These are phyloP conservation scores for Mimachlamys varia DNA, from an alignment of 2,888 invertebrate species.

Conservation along the genomic window DNA sequence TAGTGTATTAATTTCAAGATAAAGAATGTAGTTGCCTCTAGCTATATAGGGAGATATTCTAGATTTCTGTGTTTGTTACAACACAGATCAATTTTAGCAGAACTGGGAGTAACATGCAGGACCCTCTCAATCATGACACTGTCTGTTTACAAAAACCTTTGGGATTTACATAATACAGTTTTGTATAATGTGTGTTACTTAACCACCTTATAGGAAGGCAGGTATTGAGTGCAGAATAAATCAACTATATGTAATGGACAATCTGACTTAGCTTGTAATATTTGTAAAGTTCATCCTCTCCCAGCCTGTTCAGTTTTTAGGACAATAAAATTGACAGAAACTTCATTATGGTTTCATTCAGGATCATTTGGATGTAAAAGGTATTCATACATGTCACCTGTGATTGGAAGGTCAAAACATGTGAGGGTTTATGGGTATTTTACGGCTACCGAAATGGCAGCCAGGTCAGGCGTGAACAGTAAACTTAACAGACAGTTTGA, in stretches of 20 bases:
- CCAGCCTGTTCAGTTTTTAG: neutral
- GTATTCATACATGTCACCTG: neutral
- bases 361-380: neutral
- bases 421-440: neutral
- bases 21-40: too few relatives aligned
- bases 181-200: neutral
- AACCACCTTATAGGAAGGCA: neutral
- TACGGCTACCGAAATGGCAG: neutral
- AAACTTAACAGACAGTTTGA: neutral
- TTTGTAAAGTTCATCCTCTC: neutral
- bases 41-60: too few relatives aligned
- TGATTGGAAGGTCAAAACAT: slow-evolving; percentile 22
- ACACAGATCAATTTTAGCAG: neutral
- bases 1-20: too few relatives aligned
- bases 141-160: neutral
- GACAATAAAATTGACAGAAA: neutral
- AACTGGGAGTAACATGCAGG: neutral
- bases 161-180: neutral
- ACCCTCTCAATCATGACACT: neutral
- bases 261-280: neutral
- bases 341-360: neutral
- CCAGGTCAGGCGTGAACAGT: slow-evolving; percentile 3
- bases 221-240: neutral
- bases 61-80: too few relatives aligned
- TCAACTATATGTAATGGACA: neutral